Percentiles rank a stretch among this genome's conserved stretches.
Evolutionary conservation across 2,113 vertebrate genomes (phyloP).

Genomic region (Macrotis lagotis): DNA sequence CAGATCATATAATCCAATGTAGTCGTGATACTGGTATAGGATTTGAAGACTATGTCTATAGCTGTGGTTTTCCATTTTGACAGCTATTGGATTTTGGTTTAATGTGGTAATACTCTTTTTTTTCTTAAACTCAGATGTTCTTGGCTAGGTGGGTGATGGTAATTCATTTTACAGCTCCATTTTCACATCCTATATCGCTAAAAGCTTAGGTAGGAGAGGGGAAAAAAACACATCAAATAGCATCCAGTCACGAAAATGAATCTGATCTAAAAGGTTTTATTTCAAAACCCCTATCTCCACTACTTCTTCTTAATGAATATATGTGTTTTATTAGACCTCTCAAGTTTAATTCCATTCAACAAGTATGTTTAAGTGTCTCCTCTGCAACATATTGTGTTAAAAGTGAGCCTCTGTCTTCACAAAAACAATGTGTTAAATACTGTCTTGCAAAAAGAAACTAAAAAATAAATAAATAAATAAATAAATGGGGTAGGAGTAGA

Average conservation of each 20-base stretch:
- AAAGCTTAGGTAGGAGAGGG: background rate
- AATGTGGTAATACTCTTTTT: background rate
- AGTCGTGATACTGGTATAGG: background rate
- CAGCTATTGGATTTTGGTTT: background rate
- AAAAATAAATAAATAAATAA: too few relatives aligned
- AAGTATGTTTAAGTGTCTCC: background rate
- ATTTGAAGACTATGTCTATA: background rate
- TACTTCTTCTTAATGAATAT: background rate
- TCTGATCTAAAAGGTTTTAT: constrained; percentile 14
- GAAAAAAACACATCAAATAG: background rate
- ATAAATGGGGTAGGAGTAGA: background rate
- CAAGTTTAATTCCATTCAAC: background rate
- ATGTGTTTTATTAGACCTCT: constrained; percentile 1
- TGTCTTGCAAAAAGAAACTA: background rate
- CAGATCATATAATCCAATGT: background rate
- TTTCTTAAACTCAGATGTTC: constrained; percentile 49
- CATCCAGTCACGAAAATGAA: background rate
- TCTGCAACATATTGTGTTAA: background rate
- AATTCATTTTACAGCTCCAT: background rate
- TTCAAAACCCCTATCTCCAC: background rate
- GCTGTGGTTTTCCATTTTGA: constrained; percentile 5
- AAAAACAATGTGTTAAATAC: background rate
- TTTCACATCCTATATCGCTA: background rate
- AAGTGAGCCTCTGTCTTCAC: background rate
- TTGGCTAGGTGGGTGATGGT: background rate